Evolutionary conservation across 2,888 invertebrate genomes (phyloP).

Genomic region (Gerris lacustris): DNA sequence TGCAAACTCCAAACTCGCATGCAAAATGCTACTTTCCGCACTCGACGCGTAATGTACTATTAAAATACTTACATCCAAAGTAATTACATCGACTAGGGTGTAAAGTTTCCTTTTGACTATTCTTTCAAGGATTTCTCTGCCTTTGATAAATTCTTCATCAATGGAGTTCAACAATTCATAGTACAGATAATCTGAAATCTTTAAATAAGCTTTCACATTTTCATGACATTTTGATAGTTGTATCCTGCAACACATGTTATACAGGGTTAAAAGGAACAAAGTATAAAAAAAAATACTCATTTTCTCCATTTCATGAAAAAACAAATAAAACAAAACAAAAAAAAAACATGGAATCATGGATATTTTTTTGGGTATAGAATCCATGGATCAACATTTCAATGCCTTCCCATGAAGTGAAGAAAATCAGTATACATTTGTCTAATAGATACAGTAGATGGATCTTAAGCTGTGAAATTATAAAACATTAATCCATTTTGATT

Average conservation of each 20-base stretch:
- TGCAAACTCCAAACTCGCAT: no score
- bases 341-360: not conserved
- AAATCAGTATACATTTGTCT: no score
- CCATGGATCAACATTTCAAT: no score
- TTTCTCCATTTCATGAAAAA: not conserved
- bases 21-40: no score
- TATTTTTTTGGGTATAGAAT: not conserved
- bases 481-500: no score
- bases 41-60: no score
- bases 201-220: conserved; percentile 29
- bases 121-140: conserved; percentile 27
- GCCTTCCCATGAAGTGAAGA: no score
- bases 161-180: conserved; percentile 30
- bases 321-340: not conserved
- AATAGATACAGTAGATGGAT: no score
- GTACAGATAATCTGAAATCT: conserved; percentile 33
- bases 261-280: no score
- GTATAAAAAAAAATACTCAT: no score
- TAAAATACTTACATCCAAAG: no score
- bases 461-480: no score
- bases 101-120: conserved; percentile 22
- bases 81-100: not conserved
- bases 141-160: conserved; percentile 23
- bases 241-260: conserved; percentile 19
- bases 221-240: conserved; percentile 31